A percentile compares a stretch with the other conserved stretches of the same genome.
Conservation (phyloP, 2,888 invertebrate species). For the Pseudoips prasinana region DNA sequence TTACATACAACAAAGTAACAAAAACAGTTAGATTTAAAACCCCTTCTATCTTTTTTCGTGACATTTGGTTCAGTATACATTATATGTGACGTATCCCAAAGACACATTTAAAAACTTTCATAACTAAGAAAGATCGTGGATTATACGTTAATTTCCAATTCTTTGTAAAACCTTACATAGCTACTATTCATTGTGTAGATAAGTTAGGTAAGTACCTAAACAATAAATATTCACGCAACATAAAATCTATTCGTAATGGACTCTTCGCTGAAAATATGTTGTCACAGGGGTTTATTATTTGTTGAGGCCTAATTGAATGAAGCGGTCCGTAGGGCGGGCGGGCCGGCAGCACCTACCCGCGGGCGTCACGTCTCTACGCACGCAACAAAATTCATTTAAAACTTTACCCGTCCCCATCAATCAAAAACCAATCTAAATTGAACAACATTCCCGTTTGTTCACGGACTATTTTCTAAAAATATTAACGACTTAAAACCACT, state of each 20-base stretch:
- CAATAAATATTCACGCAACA: too few species aligned
- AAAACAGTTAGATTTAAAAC: too few species aligned
- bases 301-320: slow-evolving; percentile 43
- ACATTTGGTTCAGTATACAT: too few species aligned
- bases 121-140: too few species aligned
- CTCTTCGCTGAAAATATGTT: slow-evolving; percentile 27
- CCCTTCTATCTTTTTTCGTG: too few species aligned
- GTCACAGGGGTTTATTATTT: slow-evolving; percentile 36
- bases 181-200: too few species aligned
- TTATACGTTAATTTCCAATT: too few species aligned
- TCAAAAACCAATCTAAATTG: slow-evolving; percentile 75
- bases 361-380: slow-evolving; percentile 23
- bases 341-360: slow-evolving; percentile 8
- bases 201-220: too few species aligned
- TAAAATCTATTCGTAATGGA: slow-evolving; percentile 15
- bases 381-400: slow-evolving; percentile 61
- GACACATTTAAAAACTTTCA: too few species aligned
- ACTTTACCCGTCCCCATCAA: slow-evolving; percentile 64
- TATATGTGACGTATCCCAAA: too few species aligned
- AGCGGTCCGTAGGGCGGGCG: slow-evolving; percentile 12
- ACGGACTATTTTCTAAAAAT: slow-evolving; percentile 41
- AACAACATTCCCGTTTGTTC: slow-evolving; percentile 54
- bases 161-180: too few species aligned
- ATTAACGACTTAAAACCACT: slow-evolving; percentile 24
- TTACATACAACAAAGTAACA: too few species aligned